Evolutionary conservation across 2,113 vertebrate genomes (phyloP).

Genomic region (Octodon degus): DNA sequence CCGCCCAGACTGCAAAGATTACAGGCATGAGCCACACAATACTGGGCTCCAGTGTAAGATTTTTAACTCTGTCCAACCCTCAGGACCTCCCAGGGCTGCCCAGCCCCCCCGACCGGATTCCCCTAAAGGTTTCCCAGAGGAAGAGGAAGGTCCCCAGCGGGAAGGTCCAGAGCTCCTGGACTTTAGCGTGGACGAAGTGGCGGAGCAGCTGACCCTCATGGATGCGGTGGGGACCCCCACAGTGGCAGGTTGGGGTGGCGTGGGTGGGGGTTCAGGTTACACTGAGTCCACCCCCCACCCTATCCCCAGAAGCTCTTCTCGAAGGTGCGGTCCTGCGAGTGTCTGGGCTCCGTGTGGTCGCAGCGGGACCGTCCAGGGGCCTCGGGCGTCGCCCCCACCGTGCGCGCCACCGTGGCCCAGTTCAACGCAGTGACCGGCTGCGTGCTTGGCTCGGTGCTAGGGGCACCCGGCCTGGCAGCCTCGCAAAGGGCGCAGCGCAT

Average conservation of each 20-base stretch:
- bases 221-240: slow-evolving; percentile 87
- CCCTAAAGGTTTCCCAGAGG: not conserved
- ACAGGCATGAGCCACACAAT: not conserved
- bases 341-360: slow-evolving; percentile 94
- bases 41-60: not conserved
- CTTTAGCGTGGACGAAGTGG: slow-evolving; percentile 86
- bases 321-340: slow-evolving; percentile 90
- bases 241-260: fast-evolving
- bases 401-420: slow-evolving; percentile 92
- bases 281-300: not conserved
- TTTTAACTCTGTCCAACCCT: not conserved
- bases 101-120: not conserved
- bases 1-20: not conserved
- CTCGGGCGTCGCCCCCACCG: slow-evolving; percentile 88
- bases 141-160: slow-evolving; percentile 69
- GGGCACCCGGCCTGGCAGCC: slow-evolving; percentile 74
- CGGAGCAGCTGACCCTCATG: slow-evolving; percentile 90
- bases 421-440: slow-evolving; percentile 92
- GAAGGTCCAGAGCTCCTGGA: slow-evolving; percentile 86
- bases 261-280: fast-evolving
- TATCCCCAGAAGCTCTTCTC: slow-evolving; percentile 89
- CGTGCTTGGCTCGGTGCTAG: slow-evolving; percentile 91
- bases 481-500: slow-evolving; percentile 88
- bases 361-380: slow-evolving; percentile 92
- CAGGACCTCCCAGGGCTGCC: not conserved